A percentile compares a stretch with the other conserved stretches of the same genome.
These are phyloP conservation scores for Augiades crinisus DNA, from an alignment of 2,888 invertebrate genomes.

Conservation along the genomic window DNA sequence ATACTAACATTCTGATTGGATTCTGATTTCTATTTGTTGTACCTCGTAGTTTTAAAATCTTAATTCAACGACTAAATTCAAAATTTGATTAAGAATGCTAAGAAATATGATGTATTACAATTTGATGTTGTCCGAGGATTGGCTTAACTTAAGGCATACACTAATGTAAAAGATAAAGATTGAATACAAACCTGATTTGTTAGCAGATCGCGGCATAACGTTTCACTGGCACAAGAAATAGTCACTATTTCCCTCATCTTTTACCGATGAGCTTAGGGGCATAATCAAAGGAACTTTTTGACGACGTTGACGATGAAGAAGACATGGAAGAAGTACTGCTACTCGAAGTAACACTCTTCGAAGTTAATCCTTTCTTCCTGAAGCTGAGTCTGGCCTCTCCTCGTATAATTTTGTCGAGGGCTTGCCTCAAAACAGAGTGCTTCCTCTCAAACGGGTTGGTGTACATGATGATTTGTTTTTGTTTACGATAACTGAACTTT, in stretches of 20 bases:
- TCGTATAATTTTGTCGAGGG: constrained; percentile 82
- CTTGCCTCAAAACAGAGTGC: constrained; percentile 84
- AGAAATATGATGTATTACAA: no score
- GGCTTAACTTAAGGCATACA: no score
- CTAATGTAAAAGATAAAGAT: background rate
- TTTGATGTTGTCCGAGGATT: no score
- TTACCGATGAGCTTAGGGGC: constrained; percentile 52
- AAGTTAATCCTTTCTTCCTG: constrained; percentile 53
- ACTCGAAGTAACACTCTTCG: constrained; percentile 47
- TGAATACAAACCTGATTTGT: constrained; percentile 55
- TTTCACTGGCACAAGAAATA: constrained; percentile 57
- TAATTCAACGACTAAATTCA: no score
- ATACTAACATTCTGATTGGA: no score
- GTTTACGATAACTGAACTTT: constrained; percentile 3
- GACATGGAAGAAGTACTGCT: constrained; percentile 58
- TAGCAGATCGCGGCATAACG: constrained; percentile 42
- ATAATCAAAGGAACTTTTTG: constrained; percentile 34
- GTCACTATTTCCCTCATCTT: constrained; percentile 52
- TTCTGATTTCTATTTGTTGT: no score
- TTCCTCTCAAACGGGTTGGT: constrained; percentile 87
- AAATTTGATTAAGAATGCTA: no score
- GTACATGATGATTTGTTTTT: constrained; percentile 72
- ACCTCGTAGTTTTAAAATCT: no score
- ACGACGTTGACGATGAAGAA: constrained; percentile 40
- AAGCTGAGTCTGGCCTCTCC: constrained; percentile 71